Percentiles rank a stretch among this genome's conserved stretches.
phyloP scores from a whole-genome alignment of 2,888 invertebrate species.

The Flexamia atlantica region DNA sequence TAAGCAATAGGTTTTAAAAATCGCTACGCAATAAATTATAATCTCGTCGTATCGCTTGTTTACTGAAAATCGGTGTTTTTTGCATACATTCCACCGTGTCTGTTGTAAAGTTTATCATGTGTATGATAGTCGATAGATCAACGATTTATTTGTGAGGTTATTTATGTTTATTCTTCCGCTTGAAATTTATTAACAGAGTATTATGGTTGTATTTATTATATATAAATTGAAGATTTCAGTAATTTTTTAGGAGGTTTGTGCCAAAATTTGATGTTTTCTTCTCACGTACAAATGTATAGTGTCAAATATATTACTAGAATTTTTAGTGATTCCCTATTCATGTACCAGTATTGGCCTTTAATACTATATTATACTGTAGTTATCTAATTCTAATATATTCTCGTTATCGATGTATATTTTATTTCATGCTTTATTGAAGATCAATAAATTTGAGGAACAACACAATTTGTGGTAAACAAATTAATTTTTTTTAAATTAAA shows the following conservation, averaged over 20 bases:
- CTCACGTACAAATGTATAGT: slow-evolving; percentile 40
- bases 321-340: slow-evolving; percentile 26
- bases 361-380: slow-evolving; percentile 43
- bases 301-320: slow-evolving; percentile 37
- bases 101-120: slow-evolving; percentile 24
- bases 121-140: neutral
- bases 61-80: slow-evolving; percentile 5
- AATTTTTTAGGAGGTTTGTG: neutral
- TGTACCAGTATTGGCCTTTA: slow-evolving; percentile 34
- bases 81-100: slow-evolving; percentile 31
- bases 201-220: neutral
- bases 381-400: slow-evolving; percentile 17
- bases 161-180: neutral
- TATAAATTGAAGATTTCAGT: neutral
- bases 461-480: too few relatives aligned
- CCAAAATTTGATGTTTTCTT: slow-evolving; percentile 33
- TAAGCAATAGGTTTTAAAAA: slow-evolving; percentile 34
- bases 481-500: too few relatives aligned
- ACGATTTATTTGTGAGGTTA: neutral
- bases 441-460: neutral
- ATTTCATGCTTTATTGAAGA: neutral
- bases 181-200: neutral
- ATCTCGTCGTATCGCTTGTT: slow-evolving; percentile 17
- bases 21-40: slow-evolving; percentile 42
- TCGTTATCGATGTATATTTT: neutral